These are phyloP conservation scores for Trachemys scripta DNA, from an alignment of 2,113 vertebrate genomes.

Conservation along the genomic window DNA sequence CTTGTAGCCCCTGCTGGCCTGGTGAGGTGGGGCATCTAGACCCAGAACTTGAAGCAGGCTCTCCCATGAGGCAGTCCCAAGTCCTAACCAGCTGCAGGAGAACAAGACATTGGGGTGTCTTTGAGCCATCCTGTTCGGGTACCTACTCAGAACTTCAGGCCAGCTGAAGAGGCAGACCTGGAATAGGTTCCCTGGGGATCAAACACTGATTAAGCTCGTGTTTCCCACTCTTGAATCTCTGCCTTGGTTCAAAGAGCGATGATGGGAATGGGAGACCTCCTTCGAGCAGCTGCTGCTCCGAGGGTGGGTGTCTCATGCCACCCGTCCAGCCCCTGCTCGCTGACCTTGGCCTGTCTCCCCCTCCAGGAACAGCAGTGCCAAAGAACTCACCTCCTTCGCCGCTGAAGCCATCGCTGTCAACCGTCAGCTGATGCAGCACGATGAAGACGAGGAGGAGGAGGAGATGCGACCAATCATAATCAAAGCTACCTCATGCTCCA, in stretches of 20 bases:
- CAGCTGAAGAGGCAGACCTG: background rate
- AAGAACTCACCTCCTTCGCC: slow-evolving; percentile 95
- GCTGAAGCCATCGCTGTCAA: slow-evolving; percentile 96
- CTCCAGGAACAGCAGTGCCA: slow-evolving; percentile 93
- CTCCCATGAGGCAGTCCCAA: background rate
- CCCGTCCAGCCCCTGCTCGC: background rate
- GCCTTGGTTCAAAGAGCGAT: background rate
- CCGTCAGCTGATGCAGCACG: slow-evolving; percentile 91
- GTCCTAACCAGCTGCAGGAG: background rate
- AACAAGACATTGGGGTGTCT: background rate
- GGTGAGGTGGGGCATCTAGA: background rate
- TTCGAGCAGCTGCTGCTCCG: background rate
- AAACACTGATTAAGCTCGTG: too few species aligned
- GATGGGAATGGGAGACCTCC: background rate
- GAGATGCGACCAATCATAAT: slow-evolving; percentile 87
- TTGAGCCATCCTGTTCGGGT: background rate
- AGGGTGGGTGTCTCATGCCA: background rate
- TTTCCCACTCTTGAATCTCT: background rate
- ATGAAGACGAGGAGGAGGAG: slow-evolving; percentile 89
- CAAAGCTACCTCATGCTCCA: slow-evolving; percentile 88
- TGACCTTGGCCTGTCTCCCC: background rate
- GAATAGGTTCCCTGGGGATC: background rate
- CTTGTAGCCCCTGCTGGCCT: background rate
- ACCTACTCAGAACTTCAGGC: background rate
- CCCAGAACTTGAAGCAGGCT: background rate